Percentiles rank a stretch among this genome's conserved stretches.
phyloP scores from a whole-genome alignment of 2,113 vertebrate species.

The Psettodes erumei region DNA sequence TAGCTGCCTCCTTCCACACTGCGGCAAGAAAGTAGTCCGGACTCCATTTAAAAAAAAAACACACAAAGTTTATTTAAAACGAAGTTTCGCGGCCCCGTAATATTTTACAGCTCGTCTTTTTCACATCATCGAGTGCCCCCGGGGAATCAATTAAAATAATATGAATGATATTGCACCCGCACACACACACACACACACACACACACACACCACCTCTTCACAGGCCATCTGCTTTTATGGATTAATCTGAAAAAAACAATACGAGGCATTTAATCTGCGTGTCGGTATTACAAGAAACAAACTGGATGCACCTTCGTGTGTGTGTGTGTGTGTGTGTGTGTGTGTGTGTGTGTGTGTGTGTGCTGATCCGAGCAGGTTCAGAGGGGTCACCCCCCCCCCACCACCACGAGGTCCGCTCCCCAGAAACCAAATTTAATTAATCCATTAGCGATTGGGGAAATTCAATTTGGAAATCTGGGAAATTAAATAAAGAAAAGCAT shows the following conservation, averaged over 20 bases:
- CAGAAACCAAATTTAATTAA: conserved; percentile 60
- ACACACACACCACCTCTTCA: conserved; percentile 71
- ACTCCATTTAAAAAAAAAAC: background rate
- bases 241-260: conserved; percentile 74
- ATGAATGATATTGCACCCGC: conserved; percentile 77
- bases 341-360: too few species aligned
- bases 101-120: conserved; percentile 64
- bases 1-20: background rate
- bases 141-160: conserved; percentile 81
- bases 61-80: conserved; percentile 42
- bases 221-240: conserved; percentile 76
- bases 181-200: conserved; percentile 63
- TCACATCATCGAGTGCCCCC: conserved; percentile 70
- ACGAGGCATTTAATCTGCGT: conserved; percentile 75
- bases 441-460: conserved; percentile 68
- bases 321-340: too few species aligned
- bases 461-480: conserved; percentile 76
- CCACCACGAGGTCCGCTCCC: conserved; percentile 28
- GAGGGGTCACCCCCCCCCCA: conserved; percentile 19
- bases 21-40: background rate
- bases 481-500: conserved; percentile 69
- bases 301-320: too few species aligned
- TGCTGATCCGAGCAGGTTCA: conserved; percentile 16
- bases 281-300: conserved; percentile 58
- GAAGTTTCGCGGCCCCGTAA: conserved; percentile 58